Evolutionary conservation across 2,797 vertebrate species (phyloP).

Genomic region (Oryzias dopingdopingensis): DNA sequence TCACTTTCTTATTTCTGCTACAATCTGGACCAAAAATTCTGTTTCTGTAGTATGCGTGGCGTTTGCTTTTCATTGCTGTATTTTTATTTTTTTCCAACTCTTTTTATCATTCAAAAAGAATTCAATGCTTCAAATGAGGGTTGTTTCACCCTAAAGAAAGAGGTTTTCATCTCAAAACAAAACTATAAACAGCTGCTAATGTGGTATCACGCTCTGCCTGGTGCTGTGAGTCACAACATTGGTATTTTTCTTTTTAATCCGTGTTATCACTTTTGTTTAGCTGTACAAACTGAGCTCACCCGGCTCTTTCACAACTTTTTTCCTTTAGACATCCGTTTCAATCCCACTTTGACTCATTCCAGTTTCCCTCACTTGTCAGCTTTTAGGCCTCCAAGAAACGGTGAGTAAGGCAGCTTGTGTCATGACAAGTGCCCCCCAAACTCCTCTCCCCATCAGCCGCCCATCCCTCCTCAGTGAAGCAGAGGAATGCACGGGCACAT

Average conservation of each 20-base stretch:
- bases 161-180: not conserved
- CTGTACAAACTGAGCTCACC: conserved; percentile 23
- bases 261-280: conserved; percentile 48
- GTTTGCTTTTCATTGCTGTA: not conserved
- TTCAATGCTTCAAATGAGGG: not conserved
- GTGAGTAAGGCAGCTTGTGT: conserved; percentile 41
- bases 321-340: conserved; percentile 29
- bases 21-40: conserved; percentile 8
- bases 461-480: conserved; percentile 67
- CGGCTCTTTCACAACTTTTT: conserved; percentile 45
- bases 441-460: conserved; percentile 61
- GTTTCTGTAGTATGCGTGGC: not conserved
- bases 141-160: not conserved
- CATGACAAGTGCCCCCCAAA: conserved; percentile 35
- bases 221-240: conserved; percentile 49
- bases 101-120: not conserved
- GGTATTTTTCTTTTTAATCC: conserved; percentile 31
- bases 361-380: conserved; percentile 36
- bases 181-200: not conserved
- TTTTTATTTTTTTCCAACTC: not conserved
- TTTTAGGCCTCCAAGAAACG: conserved; percentile 29
- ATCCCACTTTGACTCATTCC: conserved; percentile 52
- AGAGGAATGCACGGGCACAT: conserved; percentile 82
- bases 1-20: conserved; percentile 4
- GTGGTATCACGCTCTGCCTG: conserved; percentile 17